Conservation (phyloP, 2,888 invertebrate species). For the Plusia festucae region DNA sequence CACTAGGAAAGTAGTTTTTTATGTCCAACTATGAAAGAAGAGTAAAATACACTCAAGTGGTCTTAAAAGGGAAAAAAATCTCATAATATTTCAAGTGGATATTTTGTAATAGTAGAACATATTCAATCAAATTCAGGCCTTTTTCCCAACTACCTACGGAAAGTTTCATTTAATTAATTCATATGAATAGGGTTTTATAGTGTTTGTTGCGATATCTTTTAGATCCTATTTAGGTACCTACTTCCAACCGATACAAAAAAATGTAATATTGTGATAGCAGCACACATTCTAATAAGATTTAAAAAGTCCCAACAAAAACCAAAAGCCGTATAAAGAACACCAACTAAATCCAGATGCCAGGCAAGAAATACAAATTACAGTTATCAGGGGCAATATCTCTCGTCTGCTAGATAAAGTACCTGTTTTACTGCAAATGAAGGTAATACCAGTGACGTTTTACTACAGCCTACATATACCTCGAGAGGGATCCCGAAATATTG, state of each 20-base stretch:
- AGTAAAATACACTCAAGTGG: background rate
- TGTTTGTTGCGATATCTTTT: too few relatives aligned
- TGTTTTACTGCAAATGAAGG: slow-evolving; percentile 16
- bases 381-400: background rate
- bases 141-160: background rate
- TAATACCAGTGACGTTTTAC: slow-evolving; percentile 2
- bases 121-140: background rate
- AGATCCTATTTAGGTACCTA: too few relatives aligned
- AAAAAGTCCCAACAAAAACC: background rate
- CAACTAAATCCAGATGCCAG: background rate
- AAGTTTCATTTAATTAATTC: too few relatives aligned
- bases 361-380: slow-evolving; percentile 5
- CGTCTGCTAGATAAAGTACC: slow-evolving; percentile 2
- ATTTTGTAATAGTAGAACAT: background rate
- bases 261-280: background rate
- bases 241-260: background rate
- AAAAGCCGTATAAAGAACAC: background rate
- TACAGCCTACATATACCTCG: background rate
- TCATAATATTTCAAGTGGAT: too few relatives aligned
- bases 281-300: background rate
- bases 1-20: background rate
- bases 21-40: background rate
- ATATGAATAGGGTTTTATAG: too few relatives aligned
- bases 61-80: background rate
- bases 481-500: background rate